Percentiles rank a stretch among this genome's conserved stretches.
These are phyloP conservation scores for Brienomyrus longianalis DNA, from an alignment of 2,113 vertebrate species.

Conservation along the genomic window DNA sequence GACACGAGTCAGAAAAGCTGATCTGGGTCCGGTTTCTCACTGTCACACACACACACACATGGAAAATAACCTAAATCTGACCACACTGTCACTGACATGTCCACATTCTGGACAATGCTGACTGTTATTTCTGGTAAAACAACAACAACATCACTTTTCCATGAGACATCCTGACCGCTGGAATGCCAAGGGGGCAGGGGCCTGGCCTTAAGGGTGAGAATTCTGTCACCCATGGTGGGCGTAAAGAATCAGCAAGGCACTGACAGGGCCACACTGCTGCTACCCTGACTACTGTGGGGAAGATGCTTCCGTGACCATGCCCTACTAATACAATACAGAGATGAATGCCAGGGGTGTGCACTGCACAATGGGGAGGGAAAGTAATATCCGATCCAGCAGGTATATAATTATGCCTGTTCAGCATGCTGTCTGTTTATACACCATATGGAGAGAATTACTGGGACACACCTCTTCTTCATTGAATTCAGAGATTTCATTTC, in stretches of 20 bases:
- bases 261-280: not conserved
- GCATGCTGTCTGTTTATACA: not conserved
- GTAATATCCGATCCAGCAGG: not conserved
- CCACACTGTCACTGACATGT: not conserved
- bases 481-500: not conserved
- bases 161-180: not conserved
- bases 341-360: not conserved
- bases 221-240: conserved; percentile 32
- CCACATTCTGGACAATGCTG: not conserved
- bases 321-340: not conserved
- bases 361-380: not conserved
- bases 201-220: not conserved
- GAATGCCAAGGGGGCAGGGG: conserved; percentile 22
- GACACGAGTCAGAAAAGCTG: conserved; percentile 5
- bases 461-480: not conserved
- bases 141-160: not conserved
- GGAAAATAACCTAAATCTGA: not conserved
- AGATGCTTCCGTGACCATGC: not conserved
- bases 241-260: conserved; percentile 19
- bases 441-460: not conserved
- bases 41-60: not conserved
- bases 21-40: not conserved
- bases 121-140: not conserved
- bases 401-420: not conserved
- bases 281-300: not conserved